Evolutionary conservation across 2,888 invertebrate species (phyloP), one percentile per base, ranked within the genome.

Genomic region (Chloroclystis v-ata): DNA sequence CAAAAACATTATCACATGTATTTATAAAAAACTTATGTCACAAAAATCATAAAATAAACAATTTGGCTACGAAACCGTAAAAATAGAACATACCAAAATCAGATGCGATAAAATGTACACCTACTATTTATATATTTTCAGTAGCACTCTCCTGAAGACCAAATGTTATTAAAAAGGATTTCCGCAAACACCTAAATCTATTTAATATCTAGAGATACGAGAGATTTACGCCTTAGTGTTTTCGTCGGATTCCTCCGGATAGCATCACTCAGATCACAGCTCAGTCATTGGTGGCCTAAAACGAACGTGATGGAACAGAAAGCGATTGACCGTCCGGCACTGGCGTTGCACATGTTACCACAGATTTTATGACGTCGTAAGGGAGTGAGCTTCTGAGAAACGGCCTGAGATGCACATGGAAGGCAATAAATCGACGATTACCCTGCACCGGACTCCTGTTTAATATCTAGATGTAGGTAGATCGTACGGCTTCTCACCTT

Each of bases 271-370:
- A 39, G 24, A 16, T 30, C 10, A 16, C 43, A 30, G 28, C 43
- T 45, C 25, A 40, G 37, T 37, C 32, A 43, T 43, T 30, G 46
- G 26, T 47, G 46, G 26, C 43, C 35, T 40, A 50, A 30, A 50
- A 39, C 30, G 46, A 50, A 45, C 45, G 29, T 24, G 20, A 35
- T 35, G 38, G 43, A 46, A 50, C 46, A 50, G 46, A 43, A 30
- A 47, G 42, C 58, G 62, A 54, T 56, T 57, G 67, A 59, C 60
- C 28, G 50, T 68, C 69, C 64, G 61, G 61, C 69, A 57, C 66
- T 62, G 63, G 62, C 70, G 67, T 60, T 75, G 80, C 85, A 85
- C 81, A 84, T 84, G 85, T 83, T 82, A 85, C 85, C 85, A 63
- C 85, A 85, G 65, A 63, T 82, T 85, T 85, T 83, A 86, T 72